Conservation (phyloP, 1,140 invertebrate genomes). For the Metopolophium dirhodum region DNA sequence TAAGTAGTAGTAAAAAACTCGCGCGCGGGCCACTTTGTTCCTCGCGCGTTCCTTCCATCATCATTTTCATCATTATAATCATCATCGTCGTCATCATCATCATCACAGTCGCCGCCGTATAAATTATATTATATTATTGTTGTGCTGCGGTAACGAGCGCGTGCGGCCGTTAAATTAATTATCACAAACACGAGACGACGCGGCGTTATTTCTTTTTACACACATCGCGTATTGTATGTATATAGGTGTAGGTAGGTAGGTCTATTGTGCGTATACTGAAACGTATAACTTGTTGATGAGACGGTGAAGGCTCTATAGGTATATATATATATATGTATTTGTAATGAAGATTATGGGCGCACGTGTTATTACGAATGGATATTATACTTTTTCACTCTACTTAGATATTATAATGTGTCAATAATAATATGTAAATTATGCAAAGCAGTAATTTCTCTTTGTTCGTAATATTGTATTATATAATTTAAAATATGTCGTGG, state of each 20-base stretch:
- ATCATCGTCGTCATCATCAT: neutral
- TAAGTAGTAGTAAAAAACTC: neutral
- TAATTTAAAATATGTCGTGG: neutral
- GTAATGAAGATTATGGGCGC: neutral
- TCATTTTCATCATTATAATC: neutral
- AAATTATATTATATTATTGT: neutral
- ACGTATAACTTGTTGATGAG: neutral
- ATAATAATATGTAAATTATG: neutral
- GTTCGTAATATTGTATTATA: neutral
- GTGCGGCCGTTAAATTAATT: constrained; percentile 12
- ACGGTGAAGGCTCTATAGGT: neutral
- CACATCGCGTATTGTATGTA: neutral
- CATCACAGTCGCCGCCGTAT: neutral
- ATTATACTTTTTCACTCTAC: neutral
- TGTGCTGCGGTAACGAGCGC: neutral
- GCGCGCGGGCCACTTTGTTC: neutral
- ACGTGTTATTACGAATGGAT: neutral
- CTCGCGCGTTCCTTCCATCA: neutral
- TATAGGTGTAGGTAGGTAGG: neutral
- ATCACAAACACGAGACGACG: neutral
- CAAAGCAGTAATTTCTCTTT: neutral
- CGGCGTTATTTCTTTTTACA: constrained; percentile 6
- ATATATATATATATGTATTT: neutral
- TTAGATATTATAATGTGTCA: neutral
- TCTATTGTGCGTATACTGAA: neutral